phyloP scores from a whole-genome alignment of 2,113 vertebrate genomes.

The Podocnemis expansa region DNA sequence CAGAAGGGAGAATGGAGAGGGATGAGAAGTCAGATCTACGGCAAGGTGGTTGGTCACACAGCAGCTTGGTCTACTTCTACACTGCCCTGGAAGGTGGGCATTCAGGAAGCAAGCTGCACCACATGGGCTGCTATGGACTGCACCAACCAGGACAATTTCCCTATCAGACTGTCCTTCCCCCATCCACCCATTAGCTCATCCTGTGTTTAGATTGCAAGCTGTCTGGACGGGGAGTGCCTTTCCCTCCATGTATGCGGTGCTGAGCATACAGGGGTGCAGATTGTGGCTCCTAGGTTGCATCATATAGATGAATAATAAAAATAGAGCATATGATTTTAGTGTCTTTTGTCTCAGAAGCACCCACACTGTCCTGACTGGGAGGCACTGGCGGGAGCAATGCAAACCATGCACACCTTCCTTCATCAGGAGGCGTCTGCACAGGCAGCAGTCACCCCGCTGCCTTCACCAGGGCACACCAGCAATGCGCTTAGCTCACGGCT shows the following conservation, averaged over 20 bases:
- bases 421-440: neutral
- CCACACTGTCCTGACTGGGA: neutral
- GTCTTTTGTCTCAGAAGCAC: neutral
- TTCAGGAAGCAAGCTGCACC: neutral
- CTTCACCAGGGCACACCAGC: no score
- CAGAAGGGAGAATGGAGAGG: neutral
- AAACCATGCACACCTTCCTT: neutral
- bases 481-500: no score
- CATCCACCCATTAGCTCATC: neutral
- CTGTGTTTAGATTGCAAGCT: neutral
- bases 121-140: neutral
- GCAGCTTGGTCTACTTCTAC: no score
- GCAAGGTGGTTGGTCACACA: neutral
- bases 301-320: neutral
- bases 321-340: neutral
- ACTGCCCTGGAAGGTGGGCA: no score
- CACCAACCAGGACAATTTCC: neutral
- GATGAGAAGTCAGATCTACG: neutral
- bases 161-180: neutral
- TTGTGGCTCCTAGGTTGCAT: neutral
- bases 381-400: neutral
- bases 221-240: neutral
- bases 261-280: neutral
- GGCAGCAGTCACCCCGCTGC: no score
- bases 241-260: neutral